Base-by-base conservation (phyloP, 2,797 vertebrate species). In the Menidia menidia region DNA sequence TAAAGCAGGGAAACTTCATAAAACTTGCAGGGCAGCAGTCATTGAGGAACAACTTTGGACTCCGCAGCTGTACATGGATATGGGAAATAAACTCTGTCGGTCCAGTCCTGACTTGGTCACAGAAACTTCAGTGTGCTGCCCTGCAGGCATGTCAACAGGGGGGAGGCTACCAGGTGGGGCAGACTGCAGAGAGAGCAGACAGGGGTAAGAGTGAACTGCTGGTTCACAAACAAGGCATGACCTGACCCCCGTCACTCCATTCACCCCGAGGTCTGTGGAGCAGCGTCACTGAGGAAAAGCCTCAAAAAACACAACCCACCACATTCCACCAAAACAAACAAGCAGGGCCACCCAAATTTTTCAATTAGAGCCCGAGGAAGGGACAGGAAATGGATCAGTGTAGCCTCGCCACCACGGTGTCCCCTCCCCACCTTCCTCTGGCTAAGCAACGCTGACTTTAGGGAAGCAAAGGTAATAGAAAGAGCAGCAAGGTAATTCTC, bases 261-360 rank as follows among this genome's bases (percentile, higher is more conserved):
- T 88, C 88, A 90, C 92, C 89, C 83, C 1, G 4, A 92, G 94
- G 93, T 94, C 86, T 88, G 89, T 85, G 92, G 94, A 91, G 87
- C 89, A 90, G 94, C 91, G 92, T 94, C 93, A 93, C 94, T 94
- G 95, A 96, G 95, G 95, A 95, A 94, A 93, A 95, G 92, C 94
- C 94, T 94, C 89, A 95, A 95, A 97, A 97, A 96, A 95, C 60
- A 95, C 93, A 96, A 93, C 95, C 95, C 93, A 90, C 94, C 92
- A 89, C 96, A 95, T 96, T 96, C 95, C 94, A 94, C 92, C 91
- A 96, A 96, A 95, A 96, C 96, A 97, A 97, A 98, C 96, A 96
- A 96, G 95, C 94, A 96, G 94, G 96, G 96, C 96, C 96, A 98
- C 96, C 97, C 97, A 97, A 95, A 95, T 95, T 95, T 90, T 97